phyloP scores from a whole-genome alignment of 2,113 vertebrate genomes.

The Phrynosoma blainvillii region DNA sequence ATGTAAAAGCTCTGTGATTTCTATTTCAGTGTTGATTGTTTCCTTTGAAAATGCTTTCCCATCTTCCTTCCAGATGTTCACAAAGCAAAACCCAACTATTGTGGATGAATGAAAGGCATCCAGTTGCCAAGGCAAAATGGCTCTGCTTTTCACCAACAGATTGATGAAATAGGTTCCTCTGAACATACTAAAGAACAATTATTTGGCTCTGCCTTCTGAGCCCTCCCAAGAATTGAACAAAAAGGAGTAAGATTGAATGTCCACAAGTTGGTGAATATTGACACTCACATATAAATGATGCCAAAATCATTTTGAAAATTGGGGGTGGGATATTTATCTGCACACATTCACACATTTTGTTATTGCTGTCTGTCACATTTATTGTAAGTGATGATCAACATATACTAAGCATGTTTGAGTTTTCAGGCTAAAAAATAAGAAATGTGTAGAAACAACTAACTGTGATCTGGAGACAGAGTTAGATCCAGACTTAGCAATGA shows the following conservation, averaged over 20 bases:
- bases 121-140: conserved; percentile 56
- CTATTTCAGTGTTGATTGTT: conserved; percentile 57
- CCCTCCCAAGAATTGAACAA: neutral
- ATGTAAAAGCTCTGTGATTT: conserved; percentile 65
- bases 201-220: neutral
- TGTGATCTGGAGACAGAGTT: too few relatives aligned
- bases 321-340: neutral
- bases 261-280: neutral
- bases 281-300: neutral
- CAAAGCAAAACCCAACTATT: conserved; percentile 52
- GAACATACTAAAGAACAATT: conserved; percentile 33
- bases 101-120: conserved; percentile 51
- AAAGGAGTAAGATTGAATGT: neutral
- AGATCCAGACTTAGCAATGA: too few relatives aligned
- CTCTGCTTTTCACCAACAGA: conserved; percentile 40
- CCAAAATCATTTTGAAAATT: neutral
- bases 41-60: conserved; percentile 61
- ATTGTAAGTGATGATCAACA: too few relatives aligned
- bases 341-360: neutral
- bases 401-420: too few relatives aligned
- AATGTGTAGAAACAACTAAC: too few relatives aligned
- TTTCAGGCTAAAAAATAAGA: too few relatives aligned
- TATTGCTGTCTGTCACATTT: too few relatives aligned
- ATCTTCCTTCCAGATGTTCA: conserved; percentile 74
- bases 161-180: conserved; percentile 42